Percentiles rank a stretch among this genome's conserved stretches.
These are phyloP conservation scores for Gavialis gangeticus DNA, from an alignment of 2,113 vertebrate species.

Conservation along the genomic window DNA sequence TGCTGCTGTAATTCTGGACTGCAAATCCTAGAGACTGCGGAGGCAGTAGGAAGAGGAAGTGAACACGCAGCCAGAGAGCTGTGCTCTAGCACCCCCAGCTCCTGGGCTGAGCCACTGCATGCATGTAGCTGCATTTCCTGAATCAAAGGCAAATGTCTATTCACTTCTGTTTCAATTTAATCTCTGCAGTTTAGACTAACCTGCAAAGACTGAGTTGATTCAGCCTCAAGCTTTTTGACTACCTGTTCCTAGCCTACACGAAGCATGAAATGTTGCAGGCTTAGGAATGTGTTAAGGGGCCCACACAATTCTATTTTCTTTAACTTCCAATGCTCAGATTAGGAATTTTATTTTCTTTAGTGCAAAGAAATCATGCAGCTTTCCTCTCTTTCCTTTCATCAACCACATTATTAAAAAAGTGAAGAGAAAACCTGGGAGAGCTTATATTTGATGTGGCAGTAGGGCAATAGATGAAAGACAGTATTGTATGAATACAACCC, in stretches of 20 bases:
- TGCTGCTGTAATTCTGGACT: too few species aligned
- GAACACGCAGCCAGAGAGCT: too few species aligned
- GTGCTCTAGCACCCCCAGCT: too few species aligned
- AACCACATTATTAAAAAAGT: neutral
- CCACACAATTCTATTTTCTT: neutral
- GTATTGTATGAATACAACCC: neutral
- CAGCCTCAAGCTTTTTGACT: too few species aligned
- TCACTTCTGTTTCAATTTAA: too few species aligned
- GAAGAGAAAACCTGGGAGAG: neutral
- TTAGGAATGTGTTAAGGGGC: neutral
- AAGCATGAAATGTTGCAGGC: neutral
- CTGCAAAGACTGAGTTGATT: too few species aligned
- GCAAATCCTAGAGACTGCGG: too few species aligned
- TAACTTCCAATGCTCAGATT: neutral
- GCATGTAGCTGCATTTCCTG: too few species aligned
- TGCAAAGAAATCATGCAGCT: neutral
- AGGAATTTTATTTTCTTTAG: neutral
- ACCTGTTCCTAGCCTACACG: neutral
- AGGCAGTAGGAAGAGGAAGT: too few species aligned
- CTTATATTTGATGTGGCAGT: neutral
- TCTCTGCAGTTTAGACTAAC: too few species aligned
- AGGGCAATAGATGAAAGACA: neutral
- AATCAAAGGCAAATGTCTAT: too few species aligned
- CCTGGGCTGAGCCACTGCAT: too few species aligned
- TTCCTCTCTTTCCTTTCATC: neutral